These are phyloP conservation scores for Halichondria panicea DNA, from an alignment of 37 sponge, comb jelly and placozoan species.

Conservation along the genomic window DNA sequence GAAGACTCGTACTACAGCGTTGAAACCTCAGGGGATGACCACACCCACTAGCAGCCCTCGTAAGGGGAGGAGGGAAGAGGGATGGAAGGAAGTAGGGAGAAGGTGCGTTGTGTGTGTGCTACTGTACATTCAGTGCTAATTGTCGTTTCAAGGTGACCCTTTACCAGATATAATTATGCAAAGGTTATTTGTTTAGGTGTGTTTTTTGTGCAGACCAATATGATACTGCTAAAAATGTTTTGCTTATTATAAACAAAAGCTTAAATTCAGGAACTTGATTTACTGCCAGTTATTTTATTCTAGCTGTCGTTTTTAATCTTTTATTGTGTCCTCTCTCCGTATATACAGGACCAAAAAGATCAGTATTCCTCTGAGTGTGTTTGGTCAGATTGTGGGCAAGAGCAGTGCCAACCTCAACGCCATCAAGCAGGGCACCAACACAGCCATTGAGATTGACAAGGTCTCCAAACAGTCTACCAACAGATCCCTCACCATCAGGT, in stretches of 20 bases:
- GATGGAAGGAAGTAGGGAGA: slow-evolving; percentile 88
- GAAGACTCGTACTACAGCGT: not conserved
- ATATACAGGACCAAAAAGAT: slow-evolving; percentile 67
- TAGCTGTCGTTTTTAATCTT: no score
- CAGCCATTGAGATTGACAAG: slow-evolving; percentile 76
- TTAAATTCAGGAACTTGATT: no score
- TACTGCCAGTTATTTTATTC: no score
- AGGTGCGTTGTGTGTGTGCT: no score
- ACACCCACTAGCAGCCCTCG: slow-evolving; percentile 72
- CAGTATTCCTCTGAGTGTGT: slow-evolving; percentile 39
- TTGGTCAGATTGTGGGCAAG: slow-evolving; percentile 60
- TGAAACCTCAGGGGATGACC: not conserved
- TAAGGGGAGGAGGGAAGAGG: slow-evolving; percentile 78
- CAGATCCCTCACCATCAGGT: slow-evolving; percentile 64
- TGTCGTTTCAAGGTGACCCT: no score
- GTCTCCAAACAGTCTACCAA: slow-evolving; percentile 38
- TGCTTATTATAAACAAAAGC: not conserved
- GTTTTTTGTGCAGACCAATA: no score
- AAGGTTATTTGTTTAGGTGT: no score
- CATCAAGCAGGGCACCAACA: slow-evolving; percentile 62
- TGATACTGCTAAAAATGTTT: no score
- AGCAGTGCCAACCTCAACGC: slow-evolving; percentile 44
- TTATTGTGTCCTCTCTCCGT: not conserved
- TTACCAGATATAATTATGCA: no score
- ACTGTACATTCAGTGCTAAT: no score